Conservation (phyloP, 1,140 invertebrate genomes). For the Tigriopus japonicus region DNA sequence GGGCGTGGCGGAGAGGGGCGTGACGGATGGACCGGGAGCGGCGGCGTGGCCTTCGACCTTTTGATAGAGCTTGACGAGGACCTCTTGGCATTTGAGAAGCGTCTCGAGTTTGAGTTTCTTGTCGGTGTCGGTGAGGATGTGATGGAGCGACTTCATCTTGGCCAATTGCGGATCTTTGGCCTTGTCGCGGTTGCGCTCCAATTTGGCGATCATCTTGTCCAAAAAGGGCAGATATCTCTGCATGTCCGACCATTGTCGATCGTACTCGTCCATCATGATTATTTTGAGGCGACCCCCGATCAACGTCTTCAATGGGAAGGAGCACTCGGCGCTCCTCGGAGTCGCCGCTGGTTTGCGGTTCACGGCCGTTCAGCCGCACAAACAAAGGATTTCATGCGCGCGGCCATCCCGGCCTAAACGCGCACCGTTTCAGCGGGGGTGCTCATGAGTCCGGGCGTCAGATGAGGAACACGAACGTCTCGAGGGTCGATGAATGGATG, state of each 20-base stretch:
- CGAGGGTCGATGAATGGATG: no score
- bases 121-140: neutral
- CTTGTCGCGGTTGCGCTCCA: neutral
- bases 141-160: neutral
- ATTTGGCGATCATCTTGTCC: neutral
- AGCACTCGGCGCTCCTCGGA: no score
- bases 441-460: no score
- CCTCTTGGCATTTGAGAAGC: constrained; percentile 9
- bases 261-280: neutral
- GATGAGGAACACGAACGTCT: no score
- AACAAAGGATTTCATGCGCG: no score
- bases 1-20: neutral
- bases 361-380: no score
- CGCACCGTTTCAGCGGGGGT: no score
- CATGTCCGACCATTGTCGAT: neutral
- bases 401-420: no score
- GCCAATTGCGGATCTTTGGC: neutral
- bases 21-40: neutral
- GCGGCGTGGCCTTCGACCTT: constrained; percentile 6
- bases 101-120: constrained; percentile 8
- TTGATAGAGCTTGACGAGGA: constrained; percentile 4
- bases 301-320: no score
- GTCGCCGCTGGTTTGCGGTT: no score
- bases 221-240: neutral
- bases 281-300: no score